phyloP scores from a whole-genome alignment of 2,113 vertebrate genomes.

The Anarhynchus alexandrinus region DNA sequence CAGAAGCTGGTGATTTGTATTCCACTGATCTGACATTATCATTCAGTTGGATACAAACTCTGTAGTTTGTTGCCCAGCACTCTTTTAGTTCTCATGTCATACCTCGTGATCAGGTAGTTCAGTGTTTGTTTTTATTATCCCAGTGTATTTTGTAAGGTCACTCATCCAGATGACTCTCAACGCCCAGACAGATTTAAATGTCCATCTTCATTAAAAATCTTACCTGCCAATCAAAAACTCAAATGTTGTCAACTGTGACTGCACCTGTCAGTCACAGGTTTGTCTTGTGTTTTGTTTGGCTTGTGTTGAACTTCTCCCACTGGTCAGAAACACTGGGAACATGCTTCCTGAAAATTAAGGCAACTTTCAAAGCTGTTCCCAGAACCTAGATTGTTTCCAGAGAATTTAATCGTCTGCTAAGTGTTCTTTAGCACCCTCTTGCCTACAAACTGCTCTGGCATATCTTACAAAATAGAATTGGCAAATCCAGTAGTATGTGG shows the following conservation, averaged over 20 bases:
- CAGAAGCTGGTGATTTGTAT: neutral
- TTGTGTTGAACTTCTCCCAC: neutral
- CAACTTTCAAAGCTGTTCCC: neutral
- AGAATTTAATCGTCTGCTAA: neutral
- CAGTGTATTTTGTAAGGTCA: neutral
- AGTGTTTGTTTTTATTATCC: neutral
- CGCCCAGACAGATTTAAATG: neutral
- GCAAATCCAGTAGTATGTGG: neutral
- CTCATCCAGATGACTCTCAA: neutral
- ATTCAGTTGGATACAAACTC: neutral
- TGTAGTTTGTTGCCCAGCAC: neutral
- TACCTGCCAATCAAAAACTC: neutral
- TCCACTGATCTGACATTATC: neutral
- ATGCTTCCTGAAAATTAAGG: neutral
- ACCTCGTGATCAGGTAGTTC: neutral
- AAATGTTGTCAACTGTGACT: neutral
- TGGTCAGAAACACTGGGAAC: neutral
- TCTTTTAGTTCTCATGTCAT: neutral
- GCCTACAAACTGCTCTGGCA: neutral
- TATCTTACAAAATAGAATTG: neutral
- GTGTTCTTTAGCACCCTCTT: neutral
- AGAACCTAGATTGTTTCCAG: neutral
- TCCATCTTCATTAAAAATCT: neutral
- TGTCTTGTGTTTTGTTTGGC: neutral
- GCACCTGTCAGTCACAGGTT: neutral